Conservation (phyloP, 2,888 invertebrate species). For the Macrosoma leucophasiata region DNA sequence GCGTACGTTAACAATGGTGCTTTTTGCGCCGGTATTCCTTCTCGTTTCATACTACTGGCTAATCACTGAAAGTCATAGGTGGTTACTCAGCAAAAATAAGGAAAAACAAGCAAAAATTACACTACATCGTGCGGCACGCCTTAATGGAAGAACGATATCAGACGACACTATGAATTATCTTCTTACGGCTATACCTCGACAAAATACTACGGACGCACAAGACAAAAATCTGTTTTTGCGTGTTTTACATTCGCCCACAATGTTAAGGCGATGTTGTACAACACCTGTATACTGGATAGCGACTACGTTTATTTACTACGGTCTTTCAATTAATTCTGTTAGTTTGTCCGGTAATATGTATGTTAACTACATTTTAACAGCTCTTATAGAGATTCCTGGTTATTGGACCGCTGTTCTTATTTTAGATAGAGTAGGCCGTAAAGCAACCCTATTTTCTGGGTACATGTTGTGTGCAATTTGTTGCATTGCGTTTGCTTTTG, state of each 20-base stretch:
- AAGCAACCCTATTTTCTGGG: constrained; percentile 49
- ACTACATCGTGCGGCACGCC: constrained; percentile 75
- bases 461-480: constrained; percentile 63
- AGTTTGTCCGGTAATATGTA: constrained; percentile 84
- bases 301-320: constrained; percentile 86
- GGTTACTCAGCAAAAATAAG: constrained; percentile 82
- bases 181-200: constrained; percentile 43
- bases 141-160: constrained; percentile 75
- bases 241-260: constrained; percentile 68
- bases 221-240: constrained; percentile 43
- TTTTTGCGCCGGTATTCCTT: constrained; percentile 81
- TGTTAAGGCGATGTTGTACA: constrained; percentile 77
- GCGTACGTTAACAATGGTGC: constrained; percentile 78
- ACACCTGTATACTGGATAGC: constrained; percentile 88
- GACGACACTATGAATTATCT: constrained; percentile 56
- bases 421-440: constrained; percentile 78
- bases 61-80: constrained; percentile 83
- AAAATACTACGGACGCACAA: constrained; percentile 26
- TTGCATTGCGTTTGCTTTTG: constrained; percentile 70
- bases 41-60: constrained; percentile 80
- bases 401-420: constrained; percentile 78
- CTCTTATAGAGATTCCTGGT: constrained; percentile 82
- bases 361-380: constrained; percentile 81
- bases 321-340: constrained; percentile 85
- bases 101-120: constrained; percentile 76